Percentiles rank a stretch among this genome's conserved stretches.
Conservation (phyloP, 2,888 invertebrate genomes). For the Nymphalis c-album region DNA sequence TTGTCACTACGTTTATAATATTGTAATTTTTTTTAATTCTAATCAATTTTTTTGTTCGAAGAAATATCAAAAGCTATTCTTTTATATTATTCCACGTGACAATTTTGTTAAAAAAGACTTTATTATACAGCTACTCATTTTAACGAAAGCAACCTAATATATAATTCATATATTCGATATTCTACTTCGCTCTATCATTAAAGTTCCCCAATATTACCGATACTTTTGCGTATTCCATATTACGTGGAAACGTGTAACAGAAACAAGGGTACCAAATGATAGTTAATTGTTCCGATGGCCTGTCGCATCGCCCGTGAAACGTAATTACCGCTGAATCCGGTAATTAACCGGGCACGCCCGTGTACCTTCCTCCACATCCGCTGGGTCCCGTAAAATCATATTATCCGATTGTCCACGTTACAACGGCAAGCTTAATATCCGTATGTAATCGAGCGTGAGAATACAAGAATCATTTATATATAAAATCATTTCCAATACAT, state of each 20-base stretch:
- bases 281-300: constrained; percentile 49
- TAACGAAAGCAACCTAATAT: too few relatives aligned
- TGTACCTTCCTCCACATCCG: constrained; percentile 24
- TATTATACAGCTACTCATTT: too few relatives aligned
- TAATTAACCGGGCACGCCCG: constrained; percentile 34
- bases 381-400: constrained; percentile 17
- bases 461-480: neutral
- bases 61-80: too few relatives aligned
- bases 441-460: neutral
- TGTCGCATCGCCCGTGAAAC: constrained; percentile 48
- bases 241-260: constrained; percentile 14
- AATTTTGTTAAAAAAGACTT: too few relatives aligned
- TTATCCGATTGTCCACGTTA: constrained; percentile 26
- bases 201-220: neutral
- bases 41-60: too few relatives aligned
- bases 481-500: too few relatives aligned
- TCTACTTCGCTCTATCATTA: too few relatives aligned
- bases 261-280: constrained; percentile 36
- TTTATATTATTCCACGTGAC: too few relatives aligned
- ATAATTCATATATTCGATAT: too few relatives aligned
- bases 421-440: constrained; percentile 17
- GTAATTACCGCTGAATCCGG: constrained; percentile 57
- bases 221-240: neutral
- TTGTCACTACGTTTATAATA: neutral
- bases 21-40: neutral